Evolutionary conservation across 2,888 invertebrate species (phyloP), one percentile per base, ranked within the genome.

Genomic region (Clanis bilineata): DNA sequence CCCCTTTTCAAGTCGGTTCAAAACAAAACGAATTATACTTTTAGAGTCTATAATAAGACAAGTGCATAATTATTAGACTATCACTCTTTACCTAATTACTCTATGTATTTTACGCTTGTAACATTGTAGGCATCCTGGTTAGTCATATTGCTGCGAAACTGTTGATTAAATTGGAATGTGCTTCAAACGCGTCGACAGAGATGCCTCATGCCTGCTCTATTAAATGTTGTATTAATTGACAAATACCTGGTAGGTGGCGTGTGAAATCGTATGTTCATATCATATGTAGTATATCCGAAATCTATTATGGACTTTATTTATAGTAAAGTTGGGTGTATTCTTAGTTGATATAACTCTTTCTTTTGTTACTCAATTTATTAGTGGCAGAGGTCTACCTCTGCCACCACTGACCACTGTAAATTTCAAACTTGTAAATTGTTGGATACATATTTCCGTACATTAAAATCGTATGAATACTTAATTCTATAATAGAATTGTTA

Each of bases 241-340:
- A 88, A 90, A 90, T 90, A 88, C 90, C 90, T 89, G 90, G 88
- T 88, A 87, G 74, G 51, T 79, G 80, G 79, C 66, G 88, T 86
- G 90, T 85, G 75, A 87, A 90, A 91, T 91, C 85, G 85, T 90
- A 90, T 90, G 86, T 87, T 88, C 87, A 83, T 21, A 1, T 36
- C 5, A 32, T 85, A 86, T 87, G 83, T 71, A 65, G 63, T 61
- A 10, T 3, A n/a, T 51, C 10, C 10, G 0, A 25, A 25, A 36
- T 4, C 12, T 10, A 57, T 36, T 57, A 12, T 22, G 45, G 32
- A 45, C 15, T 28, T n/a, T 47, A 15, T 38, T 5, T 57, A 1
- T 9, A 47, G 9, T 0, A 7, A 0, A 2, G 15, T 57, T 38
- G 5, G 28, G 51, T 51, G 32, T 28, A 51, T 32, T 51, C 32